A percentile compares a stretch with the other conserved stretches of the same genome.
These are phyloP conservation scores for Onychorhynchus coronatus DNA, from an alignment of 2,113 vertebrate species.

Conservation along the genomic window DNA sequence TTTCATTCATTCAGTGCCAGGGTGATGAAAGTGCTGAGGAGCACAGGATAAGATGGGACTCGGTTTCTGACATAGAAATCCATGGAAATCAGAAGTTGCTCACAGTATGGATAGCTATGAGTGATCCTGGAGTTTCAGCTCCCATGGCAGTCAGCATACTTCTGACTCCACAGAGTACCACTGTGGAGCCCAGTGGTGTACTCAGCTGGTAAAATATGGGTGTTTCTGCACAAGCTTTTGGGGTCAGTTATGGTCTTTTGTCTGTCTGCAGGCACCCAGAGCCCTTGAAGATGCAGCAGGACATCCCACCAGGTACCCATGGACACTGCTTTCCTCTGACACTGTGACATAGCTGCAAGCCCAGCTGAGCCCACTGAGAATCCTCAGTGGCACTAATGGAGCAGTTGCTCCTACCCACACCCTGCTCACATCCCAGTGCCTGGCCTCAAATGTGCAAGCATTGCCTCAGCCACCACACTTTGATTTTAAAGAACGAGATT, in stretches of 20 bases:
- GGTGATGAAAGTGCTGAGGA: background rate
- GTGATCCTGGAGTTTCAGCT: background rate
- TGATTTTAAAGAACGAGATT: background rate
- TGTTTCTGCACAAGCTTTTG: background rate
- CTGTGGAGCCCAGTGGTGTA: background rate
- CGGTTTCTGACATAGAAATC: background rate
- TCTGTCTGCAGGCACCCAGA: background rate
- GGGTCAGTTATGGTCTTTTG: background rate
- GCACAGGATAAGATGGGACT: background rate
- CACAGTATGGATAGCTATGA: accelerated
- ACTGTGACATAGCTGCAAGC: background rate
- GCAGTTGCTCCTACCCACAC: background rate
- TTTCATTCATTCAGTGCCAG: background rate
- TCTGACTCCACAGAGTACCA: background rate
- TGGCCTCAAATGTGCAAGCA: background rate
- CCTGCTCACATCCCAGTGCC: background rate
- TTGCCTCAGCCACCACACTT: background rate
- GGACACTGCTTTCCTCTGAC: background rate
- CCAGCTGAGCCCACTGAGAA: background rate
- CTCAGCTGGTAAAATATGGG: background rate
- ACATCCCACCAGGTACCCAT: background rate
- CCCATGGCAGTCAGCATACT: accelerated
- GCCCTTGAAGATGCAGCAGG: background rate
- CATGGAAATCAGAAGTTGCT: background rate
- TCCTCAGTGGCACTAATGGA: background rate